Evolutionary conservation across 2,797 vertebrate genomes (phyloP).

Genomic region (Odontamblyopus lacepedii): DNA sequence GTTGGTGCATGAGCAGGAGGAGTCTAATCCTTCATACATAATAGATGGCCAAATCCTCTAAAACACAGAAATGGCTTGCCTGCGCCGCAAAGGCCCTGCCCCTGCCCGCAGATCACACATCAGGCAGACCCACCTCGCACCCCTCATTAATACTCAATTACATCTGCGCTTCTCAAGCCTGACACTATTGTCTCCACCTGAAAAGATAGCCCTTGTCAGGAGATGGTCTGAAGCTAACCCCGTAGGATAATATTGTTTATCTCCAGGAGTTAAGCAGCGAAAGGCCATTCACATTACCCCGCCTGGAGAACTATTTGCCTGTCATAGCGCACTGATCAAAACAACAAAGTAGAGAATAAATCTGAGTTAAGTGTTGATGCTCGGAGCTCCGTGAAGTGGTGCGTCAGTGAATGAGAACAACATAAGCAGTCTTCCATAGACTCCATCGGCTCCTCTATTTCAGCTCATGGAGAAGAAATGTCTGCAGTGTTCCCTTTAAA

Average conservation of each 20-base stretch:
- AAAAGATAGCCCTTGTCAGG: constrained; percentile 57
- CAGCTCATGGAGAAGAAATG: constrained; percentile 14
- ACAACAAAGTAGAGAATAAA: constrained; percentile 37
- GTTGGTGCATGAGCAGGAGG: constrained; percentile 59
- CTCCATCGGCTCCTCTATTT: constrained; percentile 22
- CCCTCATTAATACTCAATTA: constrained; percentile 79
- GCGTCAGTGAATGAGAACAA: constrained; percentile 39
- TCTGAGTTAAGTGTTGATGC: constrained; percentile 10
- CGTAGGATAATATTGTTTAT: constrained; percentile 38
- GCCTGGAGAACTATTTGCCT: constrained; percentile 38
- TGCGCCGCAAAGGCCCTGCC: constrained; percentile 64
- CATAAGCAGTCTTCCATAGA: constrained; percentile 48
- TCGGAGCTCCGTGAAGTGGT: constrained; percentile 27
- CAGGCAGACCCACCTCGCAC: constrained; percentile 50
- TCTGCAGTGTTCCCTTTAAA: constrained; percentile 12
- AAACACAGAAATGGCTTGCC: constrained; percentile 72
- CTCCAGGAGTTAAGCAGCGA: constrained; percentile 45
- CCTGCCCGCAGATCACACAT: constrained; percentile 72
- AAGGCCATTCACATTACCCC: constrained; percentile 20
- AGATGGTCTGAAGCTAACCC: constrained; percentile 42
- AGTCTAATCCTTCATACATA: constrained; percentile 83
- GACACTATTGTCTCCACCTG: constrained; percentile 56
- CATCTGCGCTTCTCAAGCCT: constrained; percentile 48
- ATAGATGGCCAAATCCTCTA: constrained; percentile 81
- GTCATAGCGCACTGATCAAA: constrained; percentile 42